phyloP scores from a whole-genome alignment of 2,888 invertebrate species.

The Nineta flava region DNA sequence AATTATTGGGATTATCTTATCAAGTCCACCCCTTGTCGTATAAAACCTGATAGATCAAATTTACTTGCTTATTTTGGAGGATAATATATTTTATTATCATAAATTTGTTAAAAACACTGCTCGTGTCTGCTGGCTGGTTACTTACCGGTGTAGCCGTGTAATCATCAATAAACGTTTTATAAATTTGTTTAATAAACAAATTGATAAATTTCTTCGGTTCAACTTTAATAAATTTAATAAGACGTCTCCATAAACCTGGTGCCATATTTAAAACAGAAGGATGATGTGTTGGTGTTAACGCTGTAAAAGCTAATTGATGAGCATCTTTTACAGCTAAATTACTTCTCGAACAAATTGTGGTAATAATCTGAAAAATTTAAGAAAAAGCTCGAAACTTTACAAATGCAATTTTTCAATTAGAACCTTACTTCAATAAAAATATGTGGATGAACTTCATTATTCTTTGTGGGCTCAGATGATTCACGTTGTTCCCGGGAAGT shows the following conservation, averaged over 20 bases:
- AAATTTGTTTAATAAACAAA: slow-evolving; percentile 38
- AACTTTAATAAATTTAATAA: slow-evolving; percentile 38
- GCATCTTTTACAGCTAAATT: background rate
- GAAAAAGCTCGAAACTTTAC: no score
- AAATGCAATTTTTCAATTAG: no score
- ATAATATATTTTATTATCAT: no score
- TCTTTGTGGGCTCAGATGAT: background rate
- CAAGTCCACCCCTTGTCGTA: no score
- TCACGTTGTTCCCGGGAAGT: slow-evolving; percentile 4
- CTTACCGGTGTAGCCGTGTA: slow-evolving; percentile 20
- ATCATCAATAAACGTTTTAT: slow-evolving; percentile 43
- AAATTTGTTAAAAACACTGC: no score
- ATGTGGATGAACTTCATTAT: slow-evolving; percentile 2
- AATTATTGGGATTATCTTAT: no score
- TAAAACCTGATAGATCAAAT: no score
- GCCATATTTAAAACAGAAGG: slow-evolving; percentile 43
- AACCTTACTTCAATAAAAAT: slow-evolving; percentile 4
- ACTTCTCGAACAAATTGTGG: background rate
- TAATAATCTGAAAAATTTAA: background rate
- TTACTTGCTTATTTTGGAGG: no score
- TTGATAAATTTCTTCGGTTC: slow-evolving; percentile 43
- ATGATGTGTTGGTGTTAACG: slow-evolving; percentile 60
- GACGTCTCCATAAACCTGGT: slow-evolving; percentile 51
- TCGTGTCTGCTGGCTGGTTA: no score
- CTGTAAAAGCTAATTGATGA: slow-evolving; percentile 38